A percentile compares a stretch with the other conserved stretches of the same genome.
Evolutionary conservation across 2,888 invertebrate species (phyloP).

Genomic region (Diachrysia chrysitis): DNA sequence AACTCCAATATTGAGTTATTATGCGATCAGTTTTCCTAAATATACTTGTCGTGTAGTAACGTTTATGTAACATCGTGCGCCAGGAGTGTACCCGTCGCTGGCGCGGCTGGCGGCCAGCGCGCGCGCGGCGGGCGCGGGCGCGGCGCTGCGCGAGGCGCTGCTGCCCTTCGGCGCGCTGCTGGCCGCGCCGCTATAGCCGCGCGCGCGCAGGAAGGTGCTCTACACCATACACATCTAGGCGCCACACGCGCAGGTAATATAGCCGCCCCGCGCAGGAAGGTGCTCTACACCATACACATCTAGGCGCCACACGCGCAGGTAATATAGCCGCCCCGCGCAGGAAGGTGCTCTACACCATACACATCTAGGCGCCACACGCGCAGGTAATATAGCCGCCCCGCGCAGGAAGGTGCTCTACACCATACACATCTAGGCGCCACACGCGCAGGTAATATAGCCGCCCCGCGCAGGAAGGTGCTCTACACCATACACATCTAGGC

Average conservation of each 20-base stretch:
- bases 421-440: slow-evolving; percentile 30
- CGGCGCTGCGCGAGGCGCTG: slow-evolving; percentile 95
- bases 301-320: no score
- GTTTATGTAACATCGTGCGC: no score
- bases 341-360: slow-evolving; percentile 72
- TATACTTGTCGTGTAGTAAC: no score
- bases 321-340: no score
- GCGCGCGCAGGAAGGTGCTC: slow-evolving; percentile 53
- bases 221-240: slow-evolving; percentile 78
- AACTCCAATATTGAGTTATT: no score
- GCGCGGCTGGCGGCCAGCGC: slow-evolving; percentile 95
- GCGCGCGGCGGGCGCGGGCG: slow-evolving; percentile 90
- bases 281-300: slow-evolving; percentile 18
- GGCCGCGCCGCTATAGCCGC: slow-evolving; percentile 80
- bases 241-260: slow-evolving; percentile 64
- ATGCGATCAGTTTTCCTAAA: no score
- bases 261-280: slow-evolving; percentile 68
- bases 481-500: slow-evolving; percentile 75
- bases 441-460: no score
- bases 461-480: slow-evolving; percentile 48
- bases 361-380: no score
- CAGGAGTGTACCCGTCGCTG: slow-evolving; percentile 94
- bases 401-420: not conserved
- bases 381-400: no score
- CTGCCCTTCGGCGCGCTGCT: slow-evolving; percentile 96